Conservation (phyloP, 2,113 vertebrate species). For the Alouatta palliata region DNA sequence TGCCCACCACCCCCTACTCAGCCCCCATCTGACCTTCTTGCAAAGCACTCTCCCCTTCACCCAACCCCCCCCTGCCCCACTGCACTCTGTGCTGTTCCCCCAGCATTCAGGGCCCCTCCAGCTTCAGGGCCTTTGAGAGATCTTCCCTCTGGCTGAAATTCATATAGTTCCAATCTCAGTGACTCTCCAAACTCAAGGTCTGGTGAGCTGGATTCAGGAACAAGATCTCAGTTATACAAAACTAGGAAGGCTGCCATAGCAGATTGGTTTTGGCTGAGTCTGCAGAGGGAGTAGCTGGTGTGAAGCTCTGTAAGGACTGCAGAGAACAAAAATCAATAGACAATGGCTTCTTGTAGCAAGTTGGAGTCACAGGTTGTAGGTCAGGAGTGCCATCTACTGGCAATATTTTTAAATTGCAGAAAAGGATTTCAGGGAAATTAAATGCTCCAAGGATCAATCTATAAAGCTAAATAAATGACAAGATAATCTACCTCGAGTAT, state of each 20-base stretch:
- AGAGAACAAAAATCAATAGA: background rate
- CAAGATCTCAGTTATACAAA: background rate
- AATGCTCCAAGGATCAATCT: background rate
- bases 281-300: background rate
- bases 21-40: background rate
- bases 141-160: background rate
- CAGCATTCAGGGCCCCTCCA: background rate
- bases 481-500: background rate
- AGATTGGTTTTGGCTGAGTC: background rate
- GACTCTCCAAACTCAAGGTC: background rate
- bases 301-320: background rate
- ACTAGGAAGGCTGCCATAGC: background rate
- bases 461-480: background rate
- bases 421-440: background rate
- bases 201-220: background rate
- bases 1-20: background rate
- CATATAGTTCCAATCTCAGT: background rate
- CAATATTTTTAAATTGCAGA: background rate
- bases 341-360: background rate
- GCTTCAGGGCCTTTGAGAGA: background rate
- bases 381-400: background rate
- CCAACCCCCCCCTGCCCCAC: background rate
- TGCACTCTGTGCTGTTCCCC: background rate
- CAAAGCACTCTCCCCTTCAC: fast-evolving
- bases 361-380: background rate